Base-by-base conservation (phyloP, 2,888 invertebrate species). In the Oligia strigilis region DNA sequence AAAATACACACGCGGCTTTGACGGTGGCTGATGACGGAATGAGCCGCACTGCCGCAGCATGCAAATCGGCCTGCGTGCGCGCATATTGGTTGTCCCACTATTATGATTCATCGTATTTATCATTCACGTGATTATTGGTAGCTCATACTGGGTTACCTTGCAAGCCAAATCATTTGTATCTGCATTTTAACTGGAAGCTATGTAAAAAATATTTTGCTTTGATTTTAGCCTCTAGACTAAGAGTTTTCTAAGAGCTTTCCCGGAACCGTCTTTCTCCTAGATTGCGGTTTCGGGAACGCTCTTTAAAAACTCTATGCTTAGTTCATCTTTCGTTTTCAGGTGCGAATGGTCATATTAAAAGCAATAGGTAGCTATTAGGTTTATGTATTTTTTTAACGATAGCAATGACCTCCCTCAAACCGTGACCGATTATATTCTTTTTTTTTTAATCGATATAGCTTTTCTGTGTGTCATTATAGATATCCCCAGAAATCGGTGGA, bases 51-150 rank as follows among this genome's bases (percentile, higher is more conserved):
- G 36, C 73, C 67, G 70, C 67, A 58, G 72, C 75, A 77, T 85
- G 79, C 69, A 80, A 81, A 81, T 85, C 70, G 74, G 40, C 55
- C 17, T 79, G 90, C 89, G 89, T 72, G 43, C 66, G 89, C 85
- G 89, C 83, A 77, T 69, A 60, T 62, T 40, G 80, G 70, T 80
- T 81, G 71, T 83, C 74, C 60, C 66, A 80, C 71, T 82, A 81
- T 65, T 76, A 70, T 85, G 81, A 81, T 78, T 83, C 80, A 82
- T 77, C n/a, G 29, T 46, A 55, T 43, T 76, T 67, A 77, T 75
- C 76, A 78, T 80, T 82, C 70, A 71, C 77, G 60, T 72, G 83
- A 78, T 77, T 87, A 77, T 86, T 29, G 73, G 82, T 80, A 64
- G 67, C 46, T 40, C 13, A 36, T 67, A 71, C 79, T 69, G 36